phyloP scores from a whole-genome alignment of 2,113 vertebrate species.

The Electrona antarctica region DNA sequence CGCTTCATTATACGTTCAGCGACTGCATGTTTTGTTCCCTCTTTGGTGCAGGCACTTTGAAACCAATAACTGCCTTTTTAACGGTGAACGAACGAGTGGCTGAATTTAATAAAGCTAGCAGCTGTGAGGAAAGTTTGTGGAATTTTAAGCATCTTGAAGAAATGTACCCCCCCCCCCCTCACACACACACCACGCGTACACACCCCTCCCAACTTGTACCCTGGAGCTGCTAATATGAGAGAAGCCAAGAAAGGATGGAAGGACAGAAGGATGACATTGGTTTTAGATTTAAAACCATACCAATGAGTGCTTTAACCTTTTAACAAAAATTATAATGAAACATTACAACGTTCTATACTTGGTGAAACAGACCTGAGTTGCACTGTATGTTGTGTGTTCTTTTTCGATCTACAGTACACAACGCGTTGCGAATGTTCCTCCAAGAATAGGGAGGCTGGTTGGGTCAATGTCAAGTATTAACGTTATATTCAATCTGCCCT shows the following conservation, averaged over 20 bases:
- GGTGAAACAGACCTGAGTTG: too few species aligned
- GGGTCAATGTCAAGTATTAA: too few species aligned
- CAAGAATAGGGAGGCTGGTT: too few species aligned
- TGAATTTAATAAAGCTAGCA: conserved; percentile 54
- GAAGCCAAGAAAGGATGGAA: conserved; percentile 16
- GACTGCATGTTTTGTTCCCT: conserved; percentile 58
- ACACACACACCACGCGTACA: too few species aligned
- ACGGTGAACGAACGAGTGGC: conserved; percentile 37
- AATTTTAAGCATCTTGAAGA: conserved; percentile 33
- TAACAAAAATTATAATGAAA: too few species aligned
- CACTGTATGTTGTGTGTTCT: too few species aligned
- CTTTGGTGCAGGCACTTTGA: conserved; percentile 39
- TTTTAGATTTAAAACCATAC: conserved; percentile 51
- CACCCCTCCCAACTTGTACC: not conserved
- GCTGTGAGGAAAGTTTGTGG: conserved; percentile 36
- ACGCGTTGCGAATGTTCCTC: too few species aligned
- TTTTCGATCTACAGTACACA: too few species aligned
- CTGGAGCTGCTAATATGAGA: conserved; percentile 32
- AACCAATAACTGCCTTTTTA: conserved; percentile 51
- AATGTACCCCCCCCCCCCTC: not conserved
- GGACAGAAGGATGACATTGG: conserved; percentile 50
- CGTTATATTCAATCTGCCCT: too few species aligned
- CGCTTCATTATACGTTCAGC: conserved; percentile 67
- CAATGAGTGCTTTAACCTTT: too few species aligned
- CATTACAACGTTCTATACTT: too few species aligned